phyloP scores from a whole-genome alignment of 2,797 vertebrate species.

The Antrozous pallidus region DNA sequence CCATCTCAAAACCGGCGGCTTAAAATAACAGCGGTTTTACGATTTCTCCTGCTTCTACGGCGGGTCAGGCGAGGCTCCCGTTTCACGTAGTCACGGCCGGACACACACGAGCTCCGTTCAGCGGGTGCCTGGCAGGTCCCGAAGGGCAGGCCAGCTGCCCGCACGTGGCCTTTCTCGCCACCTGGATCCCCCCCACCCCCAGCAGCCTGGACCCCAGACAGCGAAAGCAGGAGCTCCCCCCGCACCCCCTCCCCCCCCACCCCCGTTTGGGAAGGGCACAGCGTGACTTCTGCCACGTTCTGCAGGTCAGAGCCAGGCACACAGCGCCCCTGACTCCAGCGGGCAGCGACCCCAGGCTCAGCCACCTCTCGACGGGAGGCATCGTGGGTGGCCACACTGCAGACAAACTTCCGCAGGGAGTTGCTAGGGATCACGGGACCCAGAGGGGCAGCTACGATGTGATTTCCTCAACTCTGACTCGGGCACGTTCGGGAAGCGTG shows the following conservation, averaged over 20 bases:
- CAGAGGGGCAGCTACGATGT: neutral
- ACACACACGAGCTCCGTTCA: neutral
- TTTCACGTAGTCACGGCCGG: neutral
- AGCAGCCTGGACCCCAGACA: neutral
- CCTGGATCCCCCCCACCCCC: neutral
- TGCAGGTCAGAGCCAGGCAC: neutral
- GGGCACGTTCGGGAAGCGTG: too few species aligned
- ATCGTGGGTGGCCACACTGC: neutral
- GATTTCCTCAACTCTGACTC: neutral
- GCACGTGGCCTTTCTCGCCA: neutral
- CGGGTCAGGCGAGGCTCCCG: neutral
- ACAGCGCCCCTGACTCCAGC: accelerated
- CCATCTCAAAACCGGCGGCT: neutral
- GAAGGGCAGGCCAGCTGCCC: neutral
- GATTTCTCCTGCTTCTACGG: neutral
- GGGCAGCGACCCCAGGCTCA: neutral
- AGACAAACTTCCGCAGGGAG: neutral
- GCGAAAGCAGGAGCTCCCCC: neutral
- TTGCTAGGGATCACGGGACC: neutral
- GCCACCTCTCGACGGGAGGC: neutral
- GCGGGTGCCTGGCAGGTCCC: neutral
- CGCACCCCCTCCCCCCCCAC: too few species aligned
- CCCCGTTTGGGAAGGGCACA: neutral
- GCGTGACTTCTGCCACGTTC: neutral
- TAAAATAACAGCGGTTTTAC: neutral